Evolutionary conservation across 2,888 invertebrate species (phyloP).

Genomic region (Synanthedon myopaeformis): DNA sequence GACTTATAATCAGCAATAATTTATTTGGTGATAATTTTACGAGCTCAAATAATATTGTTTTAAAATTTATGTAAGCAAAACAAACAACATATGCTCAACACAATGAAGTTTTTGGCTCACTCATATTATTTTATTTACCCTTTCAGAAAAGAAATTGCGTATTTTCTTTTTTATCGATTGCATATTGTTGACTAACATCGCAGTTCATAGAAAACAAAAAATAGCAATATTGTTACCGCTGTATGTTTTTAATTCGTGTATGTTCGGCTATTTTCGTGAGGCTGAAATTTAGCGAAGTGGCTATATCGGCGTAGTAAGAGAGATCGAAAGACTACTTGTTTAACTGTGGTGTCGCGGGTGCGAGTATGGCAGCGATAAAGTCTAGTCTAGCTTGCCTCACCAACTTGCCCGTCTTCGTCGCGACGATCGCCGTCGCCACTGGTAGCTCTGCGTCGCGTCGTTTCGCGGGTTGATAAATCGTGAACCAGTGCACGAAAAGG

Average conservation of each 20-base stretch:
- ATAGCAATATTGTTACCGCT: constrained; percentile 7
- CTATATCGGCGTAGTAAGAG: constrained; percentile 41
- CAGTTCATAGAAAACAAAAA: constrained; percentile 15
- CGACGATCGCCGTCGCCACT: constrained; percentile 20
- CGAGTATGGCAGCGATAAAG: constrained; percentile 48
- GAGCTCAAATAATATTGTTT: too few relatives aligned
- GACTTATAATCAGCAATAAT: too few relatives aligned
- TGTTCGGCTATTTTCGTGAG: constrained; percentile 40
- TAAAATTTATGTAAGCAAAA: too few relatives aligned
- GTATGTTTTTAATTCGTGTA: constrained; percentile 27
- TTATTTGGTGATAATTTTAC: too few relatives aligned
- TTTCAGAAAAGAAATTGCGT: constrained; percentile 2
- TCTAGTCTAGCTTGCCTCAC: constrained; percentile 14
- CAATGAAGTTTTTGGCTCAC: too few relatives aligned
- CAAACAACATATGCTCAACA: too few relatives aligned
- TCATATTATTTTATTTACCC: too few relatives aligned
- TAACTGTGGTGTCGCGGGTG: constrained; percentile 42
- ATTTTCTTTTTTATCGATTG: too few relatives aligned
- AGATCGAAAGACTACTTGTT: constrained; percentile 42
- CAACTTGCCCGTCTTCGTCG: constrained; percentile 17
- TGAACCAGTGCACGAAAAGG: constrained; percentile 63
- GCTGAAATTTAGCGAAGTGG: constrained; percentile 24
- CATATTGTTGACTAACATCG: too few relatives aligned
- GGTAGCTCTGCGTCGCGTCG: constrained; percentile 18
- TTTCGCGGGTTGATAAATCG: constrained; percentile 52